Evolutionary conservation across 1,140 invertebrate genomes (phyloP), one percentile per base, ranked within the genome.

Genomic region (Protaetia brevitarsis): DNA sequence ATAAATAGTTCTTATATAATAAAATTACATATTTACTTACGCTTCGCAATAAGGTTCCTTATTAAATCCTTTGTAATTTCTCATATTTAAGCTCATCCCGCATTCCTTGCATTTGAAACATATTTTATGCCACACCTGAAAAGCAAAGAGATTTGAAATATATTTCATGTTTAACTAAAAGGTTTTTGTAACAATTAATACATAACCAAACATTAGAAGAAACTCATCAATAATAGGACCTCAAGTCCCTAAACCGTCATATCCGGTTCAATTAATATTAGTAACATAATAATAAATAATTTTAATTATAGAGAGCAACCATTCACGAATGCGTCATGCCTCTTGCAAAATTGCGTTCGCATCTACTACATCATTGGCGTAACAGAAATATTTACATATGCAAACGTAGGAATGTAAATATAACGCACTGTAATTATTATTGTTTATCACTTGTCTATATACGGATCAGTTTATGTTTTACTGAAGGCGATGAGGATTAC

Each of bases 21-120:
- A 23, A 51, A 37, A 60, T 60, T 41, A 41, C 16, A 8, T 27
- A 68, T 45, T 69, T 79, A 95, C 95, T 96, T 86, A 98, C 96
- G 96, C 92, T 84, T 97, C 95, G 81, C 97, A 99, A 79, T 98
- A 99, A 29, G 97, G 97, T 78, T 95, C 86, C 83, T 99, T 99
- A 77, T 98, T 93, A 83, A 96, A 99, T 80, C 97, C 97, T 85
- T 99, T 99, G 87, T 99, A 99, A 67, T 94, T 99, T 77, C 96
- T 89, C 96, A 99, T 99, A 82, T 97, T 98, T 61, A 99, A 84
- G 41, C 95, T 92, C 96, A 99, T 99, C 62, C 90, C 90, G 83
- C 97, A 99, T 74, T 91, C 91, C 80, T 96, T 91, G 82, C 97
- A 99, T 85, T 97, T 98, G 89, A 99, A 99, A 79, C 96, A 98